phyloP scores from a whole-genome alignment of 2,113 vertebrate genomes.

The Phyllostomus discolor region DNA sequence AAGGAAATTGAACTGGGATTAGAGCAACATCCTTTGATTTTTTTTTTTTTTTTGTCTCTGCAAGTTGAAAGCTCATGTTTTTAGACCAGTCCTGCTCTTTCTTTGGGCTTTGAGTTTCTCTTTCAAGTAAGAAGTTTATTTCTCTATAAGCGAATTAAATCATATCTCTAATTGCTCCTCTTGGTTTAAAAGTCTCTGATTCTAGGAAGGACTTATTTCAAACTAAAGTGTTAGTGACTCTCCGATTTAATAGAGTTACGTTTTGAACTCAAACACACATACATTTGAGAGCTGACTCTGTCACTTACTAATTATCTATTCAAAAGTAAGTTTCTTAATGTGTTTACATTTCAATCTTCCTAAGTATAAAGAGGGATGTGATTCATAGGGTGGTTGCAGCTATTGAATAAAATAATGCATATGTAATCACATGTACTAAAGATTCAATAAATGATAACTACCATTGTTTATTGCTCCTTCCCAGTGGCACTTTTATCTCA shows the following conservation, averaged over 20 bases:
- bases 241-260: not conserved
- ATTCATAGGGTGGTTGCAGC: not conserved
- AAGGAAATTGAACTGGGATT: not conserved
- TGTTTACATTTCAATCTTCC: not conserved
- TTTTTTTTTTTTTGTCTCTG: not conserved
- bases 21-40: not conserved
- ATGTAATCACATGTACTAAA: not conserved
- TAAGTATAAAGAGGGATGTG: not conserved
- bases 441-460: not conserved
- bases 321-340: not conserved
- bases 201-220: slow-evolving; percentile 17
- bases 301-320: not conserved
- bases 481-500: not conserved
- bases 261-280: not conserved
- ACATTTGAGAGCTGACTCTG: not conserved
- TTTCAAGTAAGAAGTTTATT: not conserved
- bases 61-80: not conserved
- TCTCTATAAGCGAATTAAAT: not conserved
- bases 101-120: not conserved
- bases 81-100: not conserved
- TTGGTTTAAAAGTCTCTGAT: not conserved
- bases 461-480: not conserved
- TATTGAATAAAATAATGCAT: not conserved
- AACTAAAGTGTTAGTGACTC: not conserved
- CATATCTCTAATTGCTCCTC: not conserved